phyloP scores from a whole-genome alignment of 92 coral and sea anemone genomes.

The Pocillopora grandis region DNA sequence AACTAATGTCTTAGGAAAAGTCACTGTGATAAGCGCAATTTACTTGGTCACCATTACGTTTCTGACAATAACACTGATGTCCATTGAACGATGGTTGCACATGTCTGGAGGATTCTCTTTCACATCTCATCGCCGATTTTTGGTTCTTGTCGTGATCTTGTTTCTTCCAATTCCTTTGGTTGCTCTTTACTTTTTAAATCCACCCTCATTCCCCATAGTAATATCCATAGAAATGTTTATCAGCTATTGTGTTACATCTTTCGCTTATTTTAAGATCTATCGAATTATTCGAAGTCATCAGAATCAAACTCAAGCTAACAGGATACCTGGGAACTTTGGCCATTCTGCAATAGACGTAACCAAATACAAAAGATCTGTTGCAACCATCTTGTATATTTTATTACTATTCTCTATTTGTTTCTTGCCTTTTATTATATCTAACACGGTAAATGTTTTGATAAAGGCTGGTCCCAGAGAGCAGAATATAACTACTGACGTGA shows the following conservation, averaged over 20 bases:
- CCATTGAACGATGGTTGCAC: constrained; percentile 28
- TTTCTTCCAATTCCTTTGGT: constrained; percentile 1
- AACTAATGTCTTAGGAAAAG: no score
- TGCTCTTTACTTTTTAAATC: neutral
- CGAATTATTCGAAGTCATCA: constrained; percentile 26
- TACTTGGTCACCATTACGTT: neutral
- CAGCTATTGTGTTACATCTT: neutral
- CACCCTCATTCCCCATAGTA: neutral
- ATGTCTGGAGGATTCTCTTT: neutral
- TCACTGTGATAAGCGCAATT: no score
- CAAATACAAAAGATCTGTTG: constrained; percentile 17
- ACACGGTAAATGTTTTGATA: neutral
- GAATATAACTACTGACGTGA: neutral
- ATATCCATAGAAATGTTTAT: neutral
- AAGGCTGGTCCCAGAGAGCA: neutral
- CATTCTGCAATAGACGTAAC: constrained; percentile 11
- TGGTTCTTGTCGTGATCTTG: neutral
- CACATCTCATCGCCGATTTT: neutral
- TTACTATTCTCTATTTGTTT: constrained; percentile 1
- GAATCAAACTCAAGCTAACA: neutral
- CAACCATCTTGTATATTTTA: neutral
- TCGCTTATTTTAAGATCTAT: constrained; percentile 11
- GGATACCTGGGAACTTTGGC: neutral
- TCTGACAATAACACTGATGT: neutral
- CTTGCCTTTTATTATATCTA: neutral